Evolutionary conservation across 2,113 vertebrate genomes (phyloP), one percentile per base, ranked within the genome.

Genomic region (Pimephales promelas): DNA sequence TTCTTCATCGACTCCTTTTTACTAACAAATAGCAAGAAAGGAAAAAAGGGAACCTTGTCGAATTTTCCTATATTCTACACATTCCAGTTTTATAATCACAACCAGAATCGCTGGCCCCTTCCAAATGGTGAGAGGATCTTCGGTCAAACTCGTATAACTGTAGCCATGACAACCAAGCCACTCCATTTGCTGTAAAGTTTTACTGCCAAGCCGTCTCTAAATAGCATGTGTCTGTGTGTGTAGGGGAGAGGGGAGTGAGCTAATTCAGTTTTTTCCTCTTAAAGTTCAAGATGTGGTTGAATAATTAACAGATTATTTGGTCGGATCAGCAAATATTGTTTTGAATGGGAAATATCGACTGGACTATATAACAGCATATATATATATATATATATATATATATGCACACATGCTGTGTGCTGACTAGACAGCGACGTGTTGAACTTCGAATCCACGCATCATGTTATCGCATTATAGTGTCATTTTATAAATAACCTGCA

Each of bases 101-200:
- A 88, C 74, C 83, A 85, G 85, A 82, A 82, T 59, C 36, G 36
- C 73, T 73, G 57, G 71, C 24, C 82, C 57, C 71, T 64, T 76
- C 70, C 87, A 87, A 85, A 84, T 75, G 84, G 61, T 56, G 75
- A 87, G 81, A 81, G 36, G 40, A 81, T 81, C 83, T 73, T 81
- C 75, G 59, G 89, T 86, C 88, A 89, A 86, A 87, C 90, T 93
- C 89, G 86, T 93, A 93, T 92, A 92, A 93, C 91, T 62, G 92
- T 92, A 87, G 82, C 92, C 90, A 93, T 93, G 92, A 91, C 91
- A 90, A 93, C 92, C 16, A 75, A 91, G 88, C 91, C 90, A 45
- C 88, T 85, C 86, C 90, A 86, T 91, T 80, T 83, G 88, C 86
- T 83, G 88, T 93, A 93, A 93, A 93, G 85, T 92, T 93, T 93